phyloP scores from a whole-genome alignment of 2,113 vertebrate genomes.

The Carlito syrichta region DNA sequence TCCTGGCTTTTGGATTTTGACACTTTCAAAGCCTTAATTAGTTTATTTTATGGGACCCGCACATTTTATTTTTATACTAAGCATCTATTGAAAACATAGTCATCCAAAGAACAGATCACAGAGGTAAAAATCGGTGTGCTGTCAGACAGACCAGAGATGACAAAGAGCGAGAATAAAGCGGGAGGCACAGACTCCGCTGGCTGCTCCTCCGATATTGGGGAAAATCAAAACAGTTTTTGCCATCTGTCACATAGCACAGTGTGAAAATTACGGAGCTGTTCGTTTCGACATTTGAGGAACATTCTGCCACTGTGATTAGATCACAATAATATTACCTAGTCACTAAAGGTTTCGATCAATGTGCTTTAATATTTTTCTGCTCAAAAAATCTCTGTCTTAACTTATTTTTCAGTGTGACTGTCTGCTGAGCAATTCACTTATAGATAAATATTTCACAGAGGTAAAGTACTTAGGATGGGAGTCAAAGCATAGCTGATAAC shows the following conservation, averaged over 20 bases:
- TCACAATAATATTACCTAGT: neutral
- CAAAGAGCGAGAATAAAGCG: slow-evolving; percentile 49
- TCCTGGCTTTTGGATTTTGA: slow-evolving; percentile 79
- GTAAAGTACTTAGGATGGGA: neutral
- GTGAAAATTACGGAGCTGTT: slow-evolving; percentile 48
- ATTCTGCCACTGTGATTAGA: neutral
- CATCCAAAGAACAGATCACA: slow-evolving; percentile 75
- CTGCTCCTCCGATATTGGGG: slow-evolving; percentile 39
- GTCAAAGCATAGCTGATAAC: neutral
- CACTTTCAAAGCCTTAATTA: slow-evolving; percentile 86
- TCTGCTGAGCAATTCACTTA: neutral
- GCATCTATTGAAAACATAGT: slow-evolving; percentile 78
- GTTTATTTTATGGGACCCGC: slow-evolving; percentile 81
- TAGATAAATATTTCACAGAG: neutral
- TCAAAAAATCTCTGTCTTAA: neutral
- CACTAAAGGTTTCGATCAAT: slow-evolving; percentile 54
- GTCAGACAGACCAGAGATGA: slow-evolving; percentile 68
- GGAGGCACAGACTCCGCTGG: neutral
- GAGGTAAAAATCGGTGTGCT: slow-evolving; percentile 67
- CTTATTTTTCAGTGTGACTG: slow-evolving; percentile 9
- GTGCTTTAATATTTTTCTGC: slow-evolving; percentile 46
- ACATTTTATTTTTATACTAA: slow-evolving; percentile 83
- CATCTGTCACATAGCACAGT: slow-evolving; percentile 26
- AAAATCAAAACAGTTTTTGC: slow-evolving; percentile 51
- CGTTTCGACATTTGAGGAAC: neutral